A percentile compares a stretch with the other conserved stretches of the same genome.
phyloP scores from a whole-genome alignment of 2,797 vertebrate species.

The Notamacropus eugenii region DNA sequence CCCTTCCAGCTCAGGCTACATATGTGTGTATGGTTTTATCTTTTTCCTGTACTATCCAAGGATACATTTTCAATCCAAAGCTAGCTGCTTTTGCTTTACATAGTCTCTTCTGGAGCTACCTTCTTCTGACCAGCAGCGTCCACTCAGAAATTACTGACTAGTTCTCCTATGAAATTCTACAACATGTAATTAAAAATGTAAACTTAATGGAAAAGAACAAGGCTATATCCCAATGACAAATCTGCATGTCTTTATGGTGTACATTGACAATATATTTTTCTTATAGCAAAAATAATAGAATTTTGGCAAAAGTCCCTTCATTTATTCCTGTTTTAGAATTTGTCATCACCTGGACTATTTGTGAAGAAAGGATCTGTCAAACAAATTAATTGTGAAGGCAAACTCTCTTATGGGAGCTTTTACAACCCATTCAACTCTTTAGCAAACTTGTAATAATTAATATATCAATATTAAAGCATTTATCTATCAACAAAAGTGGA shows the following conservation, averaged over 20 bases:
- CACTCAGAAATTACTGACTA: not conserved
- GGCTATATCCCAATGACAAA: not conserved
- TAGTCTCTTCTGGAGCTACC: not conserved
- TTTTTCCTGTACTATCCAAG: not conserved
- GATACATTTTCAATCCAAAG: not conserved
- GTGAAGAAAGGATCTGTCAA: constrained; percentile 9
- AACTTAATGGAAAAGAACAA: constrained; percentile 1
- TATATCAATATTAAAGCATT: not conserved
- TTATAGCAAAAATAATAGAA: constrained; percentile 21
- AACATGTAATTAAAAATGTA: not conserved
- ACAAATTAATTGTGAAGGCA: not conserved
- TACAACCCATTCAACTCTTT: not conserved
- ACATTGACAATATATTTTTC: not conserved
- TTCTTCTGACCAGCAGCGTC: not conserved
- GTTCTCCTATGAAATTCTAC: not conserved
- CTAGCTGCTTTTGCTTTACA: not conserved
- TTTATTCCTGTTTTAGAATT: constrained; percentile 12
- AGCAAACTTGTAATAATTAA: not conserved
- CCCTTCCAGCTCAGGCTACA: not conserved
- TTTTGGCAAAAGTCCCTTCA: not conserved
- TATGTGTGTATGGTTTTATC: not conserved
- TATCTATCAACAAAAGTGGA: not conserved
- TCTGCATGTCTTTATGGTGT: not conserved
- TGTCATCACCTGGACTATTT: not conserved
- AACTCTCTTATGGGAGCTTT: not conserved